phyloP scores from a whole-genome alignment of 2,113 vertebrate species.

The Thymallus thymallus region DNA sequence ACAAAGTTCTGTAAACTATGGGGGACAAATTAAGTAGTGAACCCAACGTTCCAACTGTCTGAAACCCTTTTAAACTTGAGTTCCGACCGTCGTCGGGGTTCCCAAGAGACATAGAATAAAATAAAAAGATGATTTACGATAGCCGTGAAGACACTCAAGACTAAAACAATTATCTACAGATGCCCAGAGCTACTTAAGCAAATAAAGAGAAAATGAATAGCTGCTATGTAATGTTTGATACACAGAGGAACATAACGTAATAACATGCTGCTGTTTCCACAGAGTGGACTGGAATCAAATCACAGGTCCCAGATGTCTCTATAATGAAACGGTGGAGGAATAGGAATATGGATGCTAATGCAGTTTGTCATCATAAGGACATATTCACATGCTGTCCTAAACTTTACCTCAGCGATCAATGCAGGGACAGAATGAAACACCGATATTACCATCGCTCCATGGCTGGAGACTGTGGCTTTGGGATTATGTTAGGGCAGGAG shows the following conservation, averaged over 20 bases:
- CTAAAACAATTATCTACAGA: constrained; percentile 77
- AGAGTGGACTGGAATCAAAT: constrained; percentile 80
- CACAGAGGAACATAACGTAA: constrained; percentile 76
- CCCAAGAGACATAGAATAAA: constrained; percentile 59
- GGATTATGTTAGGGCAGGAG: neutral
- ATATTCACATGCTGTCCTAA: constrained; percentile 64
- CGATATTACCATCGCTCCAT: neutral
- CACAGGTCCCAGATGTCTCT: constrained; percentile 73
- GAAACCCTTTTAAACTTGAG: constrained; percentile 61
- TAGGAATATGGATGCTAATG: constrained; percentile 57
- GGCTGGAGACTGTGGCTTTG: neutral
- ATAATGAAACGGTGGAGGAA: constrained; percentile 73
- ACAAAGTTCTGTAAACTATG: constrained; percentile 53
- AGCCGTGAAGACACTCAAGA: constrained; percentile 62
- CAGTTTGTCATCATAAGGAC: constrained; percentile 72
- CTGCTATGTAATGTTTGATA: constrained; percentile 71
- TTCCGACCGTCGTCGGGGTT: constrained; percentile 29
- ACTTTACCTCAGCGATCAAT: constrained; percentile 68
- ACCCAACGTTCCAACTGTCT: constrained; percentile 23
- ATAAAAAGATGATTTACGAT: constrained; percentile 76
- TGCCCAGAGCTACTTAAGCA: constrained; percentile 71
- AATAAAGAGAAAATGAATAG: constrained; percentile 79
- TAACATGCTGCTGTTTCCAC: constrained; percentile 76
- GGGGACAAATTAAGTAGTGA: constrained; percentile 38
- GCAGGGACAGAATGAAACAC: constrained; percentile 46